These are phyloP conservation scores for Pangasianodon hypophthalmus DNA, from an alignment of 2,113 vertebrate species.

Conservation along the genomic window DNA sequence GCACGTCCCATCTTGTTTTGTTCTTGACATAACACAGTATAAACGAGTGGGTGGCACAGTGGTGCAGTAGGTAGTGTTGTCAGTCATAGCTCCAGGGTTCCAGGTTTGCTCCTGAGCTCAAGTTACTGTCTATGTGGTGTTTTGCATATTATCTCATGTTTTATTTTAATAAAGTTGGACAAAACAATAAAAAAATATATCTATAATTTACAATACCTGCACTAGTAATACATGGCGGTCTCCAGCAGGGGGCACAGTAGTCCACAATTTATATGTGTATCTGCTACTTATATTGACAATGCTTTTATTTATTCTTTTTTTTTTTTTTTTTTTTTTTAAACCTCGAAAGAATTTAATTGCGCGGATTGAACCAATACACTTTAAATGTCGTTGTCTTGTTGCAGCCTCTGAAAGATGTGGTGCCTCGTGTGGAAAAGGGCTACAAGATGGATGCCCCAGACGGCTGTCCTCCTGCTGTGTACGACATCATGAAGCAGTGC, in stretches of 20 bases:
- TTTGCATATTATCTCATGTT: background rate
- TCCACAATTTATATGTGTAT: background rate
- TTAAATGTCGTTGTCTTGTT: background rate
- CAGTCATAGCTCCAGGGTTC: background rate
- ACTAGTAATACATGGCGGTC: background rate
- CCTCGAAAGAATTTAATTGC: background rate
- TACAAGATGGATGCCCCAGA: conserved; percentile 97
- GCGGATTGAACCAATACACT: background rate
- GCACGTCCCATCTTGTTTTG: background rate
- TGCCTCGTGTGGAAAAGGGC: conserved; percentile 85
- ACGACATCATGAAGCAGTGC: conserved; percentile 94
- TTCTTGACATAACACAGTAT: too few relatives aligned
- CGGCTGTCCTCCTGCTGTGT: conserved; percentile 85
- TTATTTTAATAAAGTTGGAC: background rate
- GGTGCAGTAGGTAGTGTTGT: background rate
- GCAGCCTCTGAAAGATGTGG: conserved; percentile 25
- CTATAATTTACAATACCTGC: background rate
- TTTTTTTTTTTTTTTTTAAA: background rate
- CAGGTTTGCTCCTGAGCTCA: background rate
- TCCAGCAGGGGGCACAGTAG: conserved; percentile 42
- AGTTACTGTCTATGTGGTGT: background rate
- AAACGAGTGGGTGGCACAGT: too few relatives aligned
- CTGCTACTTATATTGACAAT: background rate
- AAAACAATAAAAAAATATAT: background rate
- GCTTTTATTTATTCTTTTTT: background rate